These are phyloP conservation scores for Psilanteris sp. DNA, from an alignment of 1,140 invertebrate genomes.

Conservation along the genomic window DNA sequence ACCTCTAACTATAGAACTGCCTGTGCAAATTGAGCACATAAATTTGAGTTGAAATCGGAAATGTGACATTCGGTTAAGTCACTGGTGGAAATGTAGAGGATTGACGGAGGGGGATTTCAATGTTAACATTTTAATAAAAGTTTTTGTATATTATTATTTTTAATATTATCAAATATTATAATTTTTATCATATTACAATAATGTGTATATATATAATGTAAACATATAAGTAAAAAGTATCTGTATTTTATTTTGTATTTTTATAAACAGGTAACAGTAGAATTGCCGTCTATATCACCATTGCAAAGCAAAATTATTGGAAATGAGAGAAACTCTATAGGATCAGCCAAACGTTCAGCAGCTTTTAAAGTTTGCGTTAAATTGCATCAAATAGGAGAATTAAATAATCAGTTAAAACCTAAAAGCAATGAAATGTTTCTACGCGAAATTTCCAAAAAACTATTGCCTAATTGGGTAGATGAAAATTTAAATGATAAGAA, in stretches of 20 bases:
- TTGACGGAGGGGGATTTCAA: too few relatives aligned
- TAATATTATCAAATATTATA: too few relatives aligned
- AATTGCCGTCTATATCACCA: conserved; percentile 70
- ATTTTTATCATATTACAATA: too few relatives aligned
- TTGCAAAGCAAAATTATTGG: conserved; percentile 62
- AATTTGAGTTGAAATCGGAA: too few relatives aligned
- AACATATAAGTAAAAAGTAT: too few relatives aligned
- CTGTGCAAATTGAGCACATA: too few relatives aligned
- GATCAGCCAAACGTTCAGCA: conserved; percentile 88
- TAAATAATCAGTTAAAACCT: conserved; percentile 89
- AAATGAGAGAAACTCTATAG: conserved; percentile 80
- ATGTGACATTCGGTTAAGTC: too few relatives aligned
- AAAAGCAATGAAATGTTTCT: conserved; percentile 76
- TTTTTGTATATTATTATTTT: too few relatives aligned
- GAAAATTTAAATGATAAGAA: conserved; percentile 61
- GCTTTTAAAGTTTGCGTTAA: conserved; percentile 87
- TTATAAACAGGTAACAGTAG: conserved; percentile 65
- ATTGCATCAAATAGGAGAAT: conserved; percentile 87
- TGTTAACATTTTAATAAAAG: too few relatives aligned
- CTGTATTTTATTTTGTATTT: background rate
- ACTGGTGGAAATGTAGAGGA: too few relatives aligned
- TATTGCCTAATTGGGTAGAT: conserved; percentile 81
- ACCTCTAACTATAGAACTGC: too few relatives aligned
- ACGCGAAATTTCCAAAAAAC: conserved; percentile 58
- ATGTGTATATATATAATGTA: conserved; percentile 1